Base-by-base conservation (phyloP, 2,113 vertebrate genomes). In the Catharus minimus region DNA sequence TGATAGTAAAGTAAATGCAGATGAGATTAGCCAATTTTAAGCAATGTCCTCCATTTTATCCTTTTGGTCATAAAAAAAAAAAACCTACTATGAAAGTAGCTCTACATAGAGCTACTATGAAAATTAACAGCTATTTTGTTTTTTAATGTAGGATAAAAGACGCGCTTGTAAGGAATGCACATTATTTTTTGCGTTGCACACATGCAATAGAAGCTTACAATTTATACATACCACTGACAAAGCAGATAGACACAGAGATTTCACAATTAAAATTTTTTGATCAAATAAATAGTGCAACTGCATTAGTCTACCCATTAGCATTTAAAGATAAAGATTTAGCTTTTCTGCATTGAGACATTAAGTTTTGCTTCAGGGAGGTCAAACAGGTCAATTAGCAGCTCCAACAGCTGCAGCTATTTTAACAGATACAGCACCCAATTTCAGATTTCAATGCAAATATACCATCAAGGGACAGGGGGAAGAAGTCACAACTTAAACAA, bases 381-480 rank as follows among this genome's bases (percentile, higher is more conserved):
- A 90, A 65, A 67, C 24, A 96, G 71, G 67, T 91, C 91, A 95
- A 88, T 94, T 83, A 92, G 86, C 73, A 82, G 85, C 75, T 84
- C 56, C 85, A 93, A 46, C 41, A 79, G 28, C 78, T 80, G 49
- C 60, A 93, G 57, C 53, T 89, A 41, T 82, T 93, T 86, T 69
- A 72, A 88, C 57, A 73, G 33, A 55, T 61, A 39, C 15, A 86
- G 55, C 43, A 83, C 13, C 27, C 65, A 36, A 74, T 67, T 94
- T 65, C 55, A 58, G 61, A 64, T 74, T 62, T 67, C 57, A 81
- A 15, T 28, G 50, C 26, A 90, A 93, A 32, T 44, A 84, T 36
- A 58, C 4, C 9, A 64, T 28, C 32, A 15, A 1, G 2, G 9
- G 7, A 17, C 1, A 30, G 3, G 18, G 30, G 5, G 2, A n/a